Conservation (phyloP, 2,888 invertebrate species). For the Azorinus chamasolen region DNA sequence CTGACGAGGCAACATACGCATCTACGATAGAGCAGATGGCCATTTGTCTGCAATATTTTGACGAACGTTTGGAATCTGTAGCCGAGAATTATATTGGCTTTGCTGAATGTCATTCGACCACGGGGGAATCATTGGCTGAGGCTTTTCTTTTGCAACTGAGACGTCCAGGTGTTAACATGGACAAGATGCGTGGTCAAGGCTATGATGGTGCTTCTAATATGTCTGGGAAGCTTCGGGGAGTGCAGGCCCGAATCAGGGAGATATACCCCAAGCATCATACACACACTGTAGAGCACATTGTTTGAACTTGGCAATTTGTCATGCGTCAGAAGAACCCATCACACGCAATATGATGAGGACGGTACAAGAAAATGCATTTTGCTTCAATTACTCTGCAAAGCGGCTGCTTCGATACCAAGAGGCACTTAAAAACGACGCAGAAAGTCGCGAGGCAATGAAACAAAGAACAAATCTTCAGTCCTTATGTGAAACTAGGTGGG, state of each 20-base stretch:
- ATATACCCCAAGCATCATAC: slow-evolving; percentile 17
- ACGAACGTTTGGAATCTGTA: slow-evolving; percentile 4
- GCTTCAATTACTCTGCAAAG: background rate
- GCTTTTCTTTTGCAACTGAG: slow-evolving; percentile 21
- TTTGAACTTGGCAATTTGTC: slow-evolving; percentile 10
- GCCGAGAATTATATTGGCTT: slow-evolving; percentile 37
- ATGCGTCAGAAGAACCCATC: slow-evolving; percentile 9
- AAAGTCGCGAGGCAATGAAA: background rate
- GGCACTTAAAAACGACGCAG: background rate
- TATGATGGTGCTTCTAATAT: no score
- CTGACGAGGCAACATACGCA: slow-evolving; percentile 28
- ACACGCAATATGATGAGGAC: slow-evolving; percentile 10
- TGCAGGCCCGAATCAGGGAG: slow-evolving; percentile 41
- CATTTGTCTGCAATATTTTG: slow-evolving; percentile 25
- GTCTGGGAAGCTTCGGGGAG: slow-evolving; percentile 36
- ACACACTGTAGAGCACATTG: slow-evolving; percentile 21
- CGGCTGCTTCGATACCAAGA: background rate
- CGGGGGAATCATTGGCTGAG: slow-evolving; percentile 20
- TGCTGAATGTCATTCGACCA: slow-evolving; percentile 36
- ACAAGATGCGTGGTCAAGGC: slow-evolving; percentile 48
- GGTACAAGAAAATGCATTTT: slow-evolving; percentile 2
- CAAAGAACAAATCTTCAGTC: background rate
- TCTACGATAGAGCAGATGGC: slow-evolving; percentile 40
- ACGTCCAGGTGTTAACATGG: slow-evolving; percentile 21
- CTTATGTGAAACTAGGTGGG: background rate